phyloP scores from a whole-genome alignment of 2,888 invertebrate species.

The Caenorhabditis auriculariae region DNA sequence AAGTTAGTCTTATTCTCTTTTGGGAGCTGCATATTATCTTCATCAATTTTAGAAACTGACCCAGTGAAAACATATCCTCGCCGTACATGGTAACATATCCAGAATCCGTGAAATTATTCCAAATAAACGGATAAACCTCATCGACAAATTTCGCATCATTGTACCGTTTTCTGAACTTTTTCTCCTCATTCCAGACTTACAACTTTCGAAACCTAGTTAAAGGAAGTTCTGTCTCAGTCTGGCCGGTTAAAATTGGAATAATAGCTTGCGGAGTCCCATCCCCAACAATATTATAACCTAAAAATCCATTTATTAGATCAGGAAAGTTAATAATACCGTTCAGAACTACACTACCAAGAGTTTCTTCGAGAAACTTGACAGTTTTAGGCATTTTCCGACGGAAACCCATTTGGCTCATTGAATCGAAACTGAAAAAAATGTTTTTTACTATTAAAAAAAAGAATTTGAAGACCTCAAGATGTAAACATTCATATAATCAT shows the following conservation, averaged over 20 bases:
- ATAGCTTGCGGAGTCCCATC: slow-evolving; percentile 66
- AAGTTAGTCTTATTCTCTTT: too few relatives aligned
- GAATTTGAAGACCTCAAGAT: too few relatives aligned
- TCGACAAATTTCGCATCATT: slow-evolving; percentile 64
- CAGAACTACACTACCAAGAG: slow-evolving; percentile 51
- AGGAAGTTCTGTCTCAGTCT: slow-evolving; percentile 65
- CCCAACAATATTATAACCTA: slow-evolving; percentile 66
- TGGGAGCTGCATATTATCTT: too few relatives aligned
- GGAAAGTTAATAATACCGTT: slow-evolving; percentile 26
- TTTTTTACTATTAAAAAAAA: too few relatives aligned
- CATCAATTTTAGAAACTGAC: slow-evolving; percentile 65
- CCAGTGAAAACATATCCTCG: slow-evolving; percentile 81
- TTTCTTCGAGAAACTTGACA: slow-evolving; percentile 71
- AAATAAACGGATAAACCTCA: slow-evolving; percentile 66
- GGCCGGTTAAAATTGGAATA: slow-evolving; percentile 65
- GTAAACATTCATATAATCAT: too few relatives aligned
- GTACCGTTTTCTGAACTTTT: slow-evolving; percentile 60
- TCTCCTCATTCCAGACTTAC: too few relatives aligned
- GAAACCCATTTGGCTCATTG: slow-evolving; percentile 80
- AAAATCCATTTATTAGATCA: neutral
- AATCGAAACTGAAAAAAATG: slow-evolving; percentile 85
- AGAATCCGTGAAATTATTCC: slow-evolving; percentile 61
- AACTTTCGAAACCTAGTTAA: slow-evolving; percentile 60
- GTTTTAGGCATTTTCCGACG: slow-evolving; percentile 79
- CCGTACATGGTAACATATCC: slow-evolving; percentile 76